phyloP scores from a whole-genome alignment of 1,140 invertebrate species.

The Mylabris phalerata region DNA sequence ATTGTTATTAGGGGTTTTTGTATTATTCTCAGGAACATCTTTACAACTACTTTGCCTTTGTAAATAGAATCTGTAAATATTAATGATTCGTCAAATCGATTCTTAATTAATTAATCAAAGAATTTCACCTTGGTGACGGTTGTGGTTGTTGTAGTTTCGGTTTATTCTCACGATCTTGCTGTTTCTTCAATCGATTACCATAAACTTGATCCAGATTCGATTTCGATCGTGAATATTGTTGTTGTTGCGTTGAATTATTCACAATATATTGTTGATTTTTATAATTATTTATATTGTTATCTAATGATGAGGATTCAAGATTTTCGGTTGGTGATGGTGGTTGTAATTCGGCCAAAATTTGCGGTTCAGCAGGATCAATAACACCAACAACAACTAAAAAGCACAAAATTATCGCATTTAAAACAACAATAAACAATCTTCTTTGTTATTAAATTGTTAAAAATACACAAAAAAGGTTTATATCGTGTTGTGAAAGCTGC shows the following conservation, averaged over 20 bases:
- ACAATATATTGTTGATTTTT: conserved; percentile 12
- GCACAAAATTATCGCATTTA: neutral
- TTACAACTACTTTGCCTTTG: conserved; percentile 39
- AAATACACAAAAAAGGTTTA: too few relatives aligned
- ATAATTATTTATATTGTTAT: conserved; percentile 34
- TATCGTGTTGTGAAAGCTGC: too few relatives aligned
- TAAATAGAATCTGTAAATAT: conserved; percentile 17
- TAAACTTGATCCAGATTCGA: conserved; percentile 40
- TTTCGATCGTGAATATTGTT: conserved; percentile 38
- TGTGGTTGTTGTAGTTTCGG: conserved; percentile 14
- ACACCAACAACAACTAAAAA: conserved; percentile 2
- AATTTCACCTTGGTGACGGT: conserved; percentile 1
- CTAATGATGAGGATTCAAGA: conserved; percentile 38
- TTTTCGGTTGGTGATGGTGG: conserved; percentile 22
- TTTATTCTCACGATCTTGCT: conserved; percentile 32
- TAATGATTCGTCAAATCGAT: neutral
- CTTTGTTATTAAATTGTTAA: too few relatives aligned
- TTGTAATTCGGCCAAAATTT: conserved; percentile 28
- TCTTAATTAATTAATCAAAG: neutral
- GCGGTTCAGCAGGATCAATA: conserved; percentile 34
- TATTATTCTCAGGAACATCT: conserved; percentile 30
- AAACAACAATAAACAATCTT: neutral
- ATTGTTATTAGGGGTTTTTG: conserved; percentile 21
- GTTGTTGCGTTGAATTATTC: conserved; percentile 7
- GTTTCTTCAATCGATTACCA: conserved; percentile 22